Base-by-base conservation (phyloP, 2,888 invertebrate genomes). In the Lamproptera curius region DNA sequence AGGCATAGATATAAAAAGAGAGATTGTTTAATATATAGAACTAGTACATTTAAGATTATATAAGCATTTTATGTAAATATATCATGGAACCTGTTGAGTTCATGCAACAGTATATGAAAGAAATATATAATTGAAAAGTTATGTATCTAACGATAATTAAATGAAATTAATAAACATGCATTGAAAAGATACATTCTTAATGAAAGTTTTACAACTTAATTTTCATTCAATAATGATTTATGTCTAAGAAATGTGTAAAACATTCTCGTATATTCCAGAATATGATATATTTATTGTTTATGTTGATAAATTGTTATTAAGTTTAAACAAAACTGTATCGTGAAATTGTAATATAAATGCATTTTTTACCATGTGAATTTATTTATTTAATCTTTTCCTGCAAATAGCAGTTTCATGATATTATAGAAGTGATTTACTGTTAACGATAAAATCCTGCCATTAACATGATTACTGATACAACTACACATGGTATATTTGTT, bases 1-100 rank as follows among this genome's bases (percentile, higher is more conserved):
- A 98, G 71, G 93, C 92, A 72, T 94, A 91, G 89, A 60, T 35
- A 28, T 17, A 16, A 42, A 37, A 39, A 0, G 2, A n/a, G 2
- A 11, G 20, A 35, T 33, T 16, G 13, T 26, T 44, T 15, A 37
- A 38, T 31, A 20, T 14, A 38, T 38, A 14, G n/a, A 39, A 33
- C 33, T 15, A 39, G 11, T 45, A 11, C 5, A 8, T 15, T 2
- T 36, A 46, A 41, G 42, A 6, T 26, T 31, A 36, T 33, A 5
- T n/a, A 31, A 39, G 33, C n/a, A 2, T 16, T 35, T 2, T 20
- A 23, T 42, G 36, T 42, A 42, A 36, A 35, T 42, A 35, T 23
- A 6, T n/a, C n/a, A n/a, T n/a, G n/a, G n/a, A n/a, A n/a, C n/a
- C n/a, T n/a, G n/a, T n/a, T n/a, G n/a, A n/a, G n/a, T n/a, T n/a